A percentile compares a stretch with the other conserved stretches of the same genome.
phyloP scores from a whole-genome alignment of 2,888 invertebrate genomes.

The Teinopalpus imperialis region DNA sequence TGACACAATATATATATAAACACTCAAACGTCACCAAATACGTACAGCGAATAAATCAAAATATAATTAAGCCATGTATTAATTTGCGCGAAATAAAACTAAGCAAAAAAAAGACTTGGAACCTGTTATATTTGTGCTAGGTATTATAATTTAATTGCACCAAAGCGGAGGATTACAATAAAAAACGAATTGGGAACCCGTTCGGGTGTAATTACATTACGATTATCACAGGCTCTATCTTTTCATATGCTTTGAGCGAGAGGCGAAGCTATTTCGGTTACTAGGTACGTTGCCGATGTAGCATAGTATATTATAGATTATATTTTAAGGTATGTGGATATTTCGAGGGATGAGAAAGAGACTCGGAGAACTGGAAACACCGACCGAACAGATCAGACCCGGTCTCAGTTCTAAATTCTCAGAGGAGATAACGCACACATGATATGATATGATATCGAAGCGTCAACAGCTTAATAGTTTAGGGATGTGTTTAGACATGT shows the following conservation, averaged over 20 bases:
- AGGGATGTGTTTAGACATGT: too few relatives aligned
- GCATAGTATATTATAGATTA: too few relatives aligned
- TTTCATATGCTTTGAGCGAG: background rate
- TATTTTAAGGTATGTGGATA: too few relatives aligned
- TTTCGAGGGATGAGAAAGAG: too few relatives aligned
- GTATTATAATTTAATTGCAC: constrained; percentile 16
- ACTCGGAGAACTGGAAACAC: too few relatives aligned
- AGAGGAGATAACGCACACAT: too few relatives aligned
- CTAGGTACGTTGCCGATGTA: too few relatives aligned
- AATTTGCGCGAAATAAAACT: constrained; percentile 12
- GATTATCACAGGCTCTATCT: constrained; percentile 8
- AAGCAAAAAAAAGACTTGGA: too few relatives aligned
- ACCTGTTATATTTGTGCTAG: constrained; percentile 13
- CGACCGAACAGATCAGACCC: too few relatives aligned
- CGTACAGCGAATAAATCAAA: constrained; percentile 9
- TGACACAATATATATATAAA: background rate
- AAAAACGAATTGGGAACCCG: constrained; percentile 16
- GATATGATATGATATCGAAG: too few relatives aligned
- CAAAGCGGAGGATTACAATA: constrained; percentile 5
- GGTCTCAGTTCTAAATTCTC: too few relatives aligned
- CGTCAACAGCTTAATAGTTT: too few relatives aligned
- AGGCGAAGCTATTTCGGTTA: constrained; percentile 7
- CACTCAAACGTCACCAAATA: background rate
- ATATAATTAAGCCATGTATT: constrained; percentile 5
- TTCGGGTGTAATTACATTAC: constrained; percentile 15